These are phyloP conservation scores for Eristalinus aeneus DNA, from an alignment of 2,888 invertebrate genomes.

Conservation along the genomic window DNA sequence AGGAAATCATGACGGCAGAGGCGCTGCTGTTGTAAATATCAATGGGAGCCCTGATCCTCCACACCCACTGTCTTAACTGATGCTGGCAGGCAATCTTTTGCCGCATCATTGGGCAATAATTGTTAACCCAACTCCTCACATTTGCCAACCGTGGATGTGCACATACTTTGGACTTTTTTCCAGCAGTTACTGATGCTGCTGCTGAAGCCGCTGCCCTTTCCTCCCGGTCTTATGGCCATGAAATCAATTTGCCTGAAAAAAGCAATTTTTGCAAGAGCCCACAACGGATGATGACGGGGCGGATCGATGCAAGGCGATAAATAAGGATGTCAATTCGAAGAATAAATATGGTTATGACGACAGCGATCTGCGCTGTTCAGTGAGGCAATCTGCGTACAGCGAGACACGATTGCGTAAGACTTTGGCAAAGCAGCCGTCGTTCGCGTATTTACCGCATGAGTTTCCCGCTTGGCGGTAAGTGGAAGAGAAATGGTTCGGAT, in stretches of 20 bases:
- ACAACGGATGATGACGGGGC: neutral
- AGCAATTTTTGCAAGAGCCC: slow-evolving; percentile 29
- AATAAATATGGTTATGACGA: slow-evolving; percentile 65
- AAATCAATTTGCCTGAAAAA: slow-evolving; percentile 64
- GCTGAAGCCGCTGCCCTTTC: neutral
- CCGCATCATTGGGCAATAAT: slow-evolving; percentile 56
- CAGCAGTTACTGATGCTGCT: neutral
- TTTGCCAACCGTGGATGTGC: slow-evolving; percentile 11
- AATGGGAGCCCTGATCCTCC: slow-evolving; percentile 29
- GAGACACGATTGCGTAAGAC: slow-evolving; percentile 39
- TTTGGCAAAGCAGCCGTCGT: slow-evolving; percentile 19
- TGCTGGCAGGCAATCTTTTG: slow-evolving; percentile 19
- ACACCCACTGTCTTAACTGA: slow-evolving; percentile 1
- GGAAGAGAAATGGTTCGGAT: neutral
- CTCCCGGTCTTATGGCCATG: slow-evolving; percentile 48
- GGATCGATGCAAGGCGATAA: slow-evolving; percentile 53
- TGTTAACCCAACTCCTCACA: slow-evolving; percentile 38
- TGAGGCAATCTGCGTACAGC: slow-evolving; percentile 29
- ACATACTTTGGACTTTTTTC: neutral
- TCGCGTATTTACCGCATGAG: neutral
- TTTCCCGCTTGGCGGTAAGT: slow-evolving; percentile 10
- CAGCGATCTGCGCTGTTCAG: slow-evolving; percentile 25
- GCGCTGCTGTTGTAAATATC: slow-evolving; percentile 42
- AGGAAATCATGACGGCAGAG: slow-evolving; percentile 50
- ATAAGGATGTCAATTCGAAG: slow-evolving; percentile 66